Percentiles rank a stretch among this genome's conserved stretches.
These are phyloP conservation scores for Branchipolynoe longqiensis DNA, from an alignment of 2,888 invertebrate genomes.

Conservation along the genomic window DNA sequence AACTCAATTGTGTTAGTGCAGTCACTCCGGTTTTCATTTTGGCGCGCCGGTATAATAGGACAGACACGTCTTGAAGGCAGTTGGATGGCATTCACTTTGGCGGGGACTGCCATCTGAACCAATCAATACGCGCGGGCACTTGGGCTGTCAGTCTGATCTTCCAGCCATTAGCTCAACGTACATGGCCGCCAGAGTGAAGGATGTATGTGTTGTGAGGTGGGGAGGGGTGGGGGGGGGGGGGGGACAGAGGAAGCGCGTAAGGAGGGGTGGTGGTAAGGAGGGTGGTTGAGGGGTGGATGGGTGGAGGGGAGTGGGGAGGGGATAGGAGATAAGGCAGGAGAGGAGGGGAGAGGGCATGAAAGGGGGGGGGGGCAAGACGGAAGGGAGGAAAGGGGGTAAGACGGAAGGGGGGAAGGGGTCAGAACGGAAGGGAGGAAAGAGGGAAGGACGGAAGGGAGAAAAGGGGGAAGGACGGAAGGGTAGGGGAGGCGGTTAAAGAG, in stretches of 20 bases:
- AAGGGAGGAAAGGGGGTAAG: no score
- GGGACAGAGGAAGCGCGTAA: not conserved
- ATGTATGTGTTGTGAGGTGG: not conserved
- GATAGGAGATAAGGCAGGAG: no score
- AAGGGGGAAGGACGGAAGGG: no score
- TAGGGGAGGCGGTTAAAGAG: no score
- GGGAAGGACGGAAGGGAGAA: no score
- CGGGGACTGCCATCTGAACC: not conserved
- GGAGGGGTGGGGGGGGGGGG: not conserved
- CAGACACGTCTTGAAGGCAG: constrained; percentile 41
- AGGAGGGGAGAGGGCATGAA: no score
- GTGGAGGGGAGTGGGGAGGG: no score
- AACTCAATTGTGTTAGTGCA: constrained; percentile 20
- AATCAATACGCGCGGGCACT: constrained; percentile 18
- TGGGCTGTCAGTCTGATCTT: constrained; percentile 20
- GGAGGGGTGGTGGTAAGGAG: not conserved
- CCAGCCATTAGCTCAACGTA: not conserved
- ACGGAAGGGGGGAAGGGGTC: no score
- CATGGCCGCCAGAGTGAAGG: not conserved
- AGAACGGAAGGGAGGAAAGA: no score
- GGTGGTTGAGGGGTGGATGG: not conserved
- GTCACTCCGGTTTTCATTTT: constrained; percentile 38
- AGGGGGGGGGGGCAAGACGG: no score
- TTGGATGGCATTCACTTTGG: constrained; percentile 32
- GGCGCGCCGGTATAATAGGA: constrained; percentile 40